These are phyloP conservation scores for Amphiprion clarkii DNA, from an alignment of 2,797 vertebrate species.

Conservation along the genomic window DNA sequence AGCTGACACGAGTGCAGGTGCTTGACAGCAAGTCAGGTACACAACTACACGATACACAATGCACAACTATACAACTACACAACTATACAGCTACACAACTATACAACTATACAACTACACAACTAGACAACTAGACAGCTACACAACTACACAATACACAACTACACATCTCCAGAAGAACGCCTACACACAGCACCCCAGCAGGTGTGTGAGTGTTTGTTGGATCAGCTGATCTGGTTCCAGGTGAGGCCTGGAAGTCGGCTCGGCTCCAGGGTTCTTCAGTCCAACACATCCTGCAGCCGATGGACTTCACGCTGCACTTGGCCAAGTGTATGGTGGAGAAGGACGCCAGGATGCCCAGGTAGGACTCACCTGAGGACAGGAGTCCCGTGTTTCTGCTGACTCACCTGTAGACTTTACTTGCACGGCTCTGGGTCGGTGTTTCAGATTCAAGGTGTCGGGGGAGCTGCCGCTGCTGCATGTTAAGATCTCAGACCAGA, in stretches of 20 bases:
- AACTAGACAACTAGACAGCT: too few species aligned
- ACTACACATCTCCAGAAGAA: not conserved
- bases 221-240: not conserved
- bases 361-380: constrained; percentile 75
- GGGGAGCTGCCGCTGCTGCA: constrained; percentile 94
- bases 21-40: too few species aligned
- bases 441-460: constrained; percentile 91
- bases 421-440: not conserved
- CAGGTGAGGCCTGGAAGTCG: constrained; percentile 92
- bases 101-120: too few species aligned
- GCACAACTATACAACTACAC: too few species aligned
- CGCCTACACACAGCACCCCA: not conserved
- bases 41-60: too few species aligned
- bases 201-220: too few species aligned
- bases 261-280: constrained; percentile 89
- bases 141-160: too few species aligned
- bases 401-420: not conserved
- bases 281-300: constrained; percentile 91
- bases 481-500: constrained; percentile 92
- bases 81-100: too few species aligned
- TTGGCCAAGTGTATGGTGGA: constrained; percentile 96
- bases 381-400: too few species aligned
- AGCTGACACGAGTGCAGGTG: too few species aligned
- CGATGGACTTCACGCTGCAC: constrained; percentile 92
- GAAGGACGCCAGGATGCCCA: constrained; percentile 93